Evolutionary conservation across 2,797 vertebrate species (phyloP).

Genomic region (Poecilia velifera): DNA sequence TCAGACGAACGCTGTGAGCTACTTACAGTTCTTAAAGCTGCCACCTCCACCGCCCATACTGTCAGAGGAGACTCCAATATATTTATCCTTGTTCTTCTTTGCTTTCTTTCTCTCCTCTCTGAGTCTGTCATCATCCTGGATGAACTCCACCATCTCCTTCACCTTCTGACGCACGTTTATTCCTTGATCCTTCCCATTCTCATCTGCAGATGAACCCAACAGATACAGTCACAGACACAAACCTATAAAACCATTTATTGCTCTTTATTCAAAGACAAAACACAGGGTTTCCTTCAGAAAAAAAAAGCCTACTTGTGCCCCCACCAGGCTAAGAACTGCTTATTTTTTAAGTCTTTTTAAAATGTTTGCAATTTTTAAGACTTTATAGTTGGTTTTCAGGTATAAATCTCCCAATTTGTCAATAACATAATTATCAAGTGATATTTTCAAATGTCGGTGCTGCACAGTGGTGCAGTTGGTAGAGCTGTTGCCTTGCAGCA

Average conservation of each 20-base stretch:
- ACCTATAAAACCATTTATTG: neutral
- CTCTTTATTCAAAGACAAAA: neutral
- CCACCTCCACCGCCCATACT: constrained; percentile 81
- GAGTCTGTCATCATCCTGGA: constrained; percentile 95
- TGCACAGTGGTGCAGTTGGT: too few relatives aligned
- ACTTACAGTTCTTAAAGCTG: constrained; percentile 89
- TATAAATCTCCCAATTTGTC: too few relatives aligned
- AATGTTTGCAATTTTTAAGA: too few relatives aligned
- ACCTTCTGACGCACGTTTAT: constrained; percentile 98
- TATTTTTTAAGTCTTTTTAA: too few relatives aligned
- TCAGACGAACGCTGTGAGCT: constrained; percentile 7
- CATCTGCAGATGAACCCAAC: constrained; percentile 80
- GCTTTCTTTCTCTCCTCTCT: constrained; percentile 98
- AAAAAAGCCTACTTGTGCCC: too few relatives aligned
- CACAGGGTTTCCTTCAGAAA: neutral
- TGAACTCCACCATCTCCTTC: constrained; percentile 98
- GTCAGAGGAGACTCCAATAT: constrained; percentile 95
- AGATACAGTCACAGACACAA: constrained; percentile 3
- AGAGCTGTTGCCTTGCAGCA: too few relatives aligned
- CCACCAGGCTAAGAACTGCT: too few relatives aligned
- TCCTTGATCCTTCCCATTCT: constrained; percentile 97
- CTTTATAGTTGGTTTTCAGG: too few relatives aligned
- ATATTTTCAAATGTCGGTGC: too few relatives aligned
- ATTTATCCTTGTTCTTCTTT: constrained; percentile 99
- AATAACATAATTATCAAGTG: too few relatives aligned